A percentile compares a stretch with the other conserved stretches of the same genome.
Evolutionary conservation across 2,113 vertebrate genomes (phyloP).

Genomic region (Brachirus orientalis): DNA sequence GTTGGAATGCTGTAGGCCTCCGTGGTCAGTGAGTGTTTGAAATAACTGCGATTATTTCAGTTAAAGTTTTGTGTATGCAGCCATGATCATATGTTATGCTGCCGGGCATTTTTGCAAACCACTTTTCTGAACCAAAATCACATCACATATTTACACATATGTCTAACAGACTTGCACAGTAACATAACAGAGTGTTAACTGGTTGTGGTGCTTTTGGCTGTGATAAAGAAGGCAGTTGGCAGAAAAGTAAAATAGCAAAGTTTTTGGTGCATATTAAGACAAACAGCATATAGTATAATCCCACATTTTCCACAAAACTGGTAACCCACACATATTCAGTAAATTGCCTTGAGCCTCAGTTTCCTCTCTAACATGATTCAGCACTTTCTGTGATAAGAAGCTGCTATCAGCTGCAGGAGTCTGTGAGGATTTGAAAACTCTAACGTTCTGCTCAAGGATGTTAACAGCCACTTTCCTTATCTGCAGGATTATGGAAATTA

Average conservation of each 20-base stretch:
- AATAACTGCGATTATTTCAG: not conserved
- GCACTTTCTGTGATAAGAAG: conserved; percentile 20
- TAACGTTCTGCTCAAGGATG: conserved; percentile 14
- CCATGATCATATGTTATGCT: no score
- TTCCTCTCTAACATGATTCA: conserved; percentile 7
- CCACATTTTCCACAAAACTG: conserved; percentile 14
- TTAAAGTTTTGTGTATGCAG: not conserved
- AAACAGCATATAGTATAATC: not conserved
- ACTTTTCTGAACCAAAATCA: no score
- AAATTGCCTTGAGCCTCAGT: conserved; percentile 26
- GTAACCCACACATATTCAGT: conserved; percentile 5
- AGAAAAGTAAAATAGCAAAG: no score
- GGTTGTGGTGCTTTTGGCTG: no score
- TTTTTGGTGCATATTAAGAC: no score
- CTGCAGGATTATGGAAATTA: conserved; percentile 40
- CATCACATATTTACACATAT: no score
- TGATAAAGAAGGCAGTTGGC: no score
- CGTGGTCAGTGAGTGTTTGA: no score
- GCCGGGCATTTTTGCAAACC: no score
- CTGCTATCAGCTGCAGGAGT: conserved; percentile 1
- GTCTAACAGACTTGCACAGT: no score
- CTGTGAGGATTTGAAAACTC: conserved; percentile 6
- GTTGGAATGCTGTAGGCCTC: conserved; percentile 9
- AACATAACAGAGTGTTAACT: no score
- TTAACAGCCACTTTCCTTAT: conserved; percentile 18